Evolutionary conservation across 1,140 invertebrate genomes (phyloP).

Genomic region (Plectrocnemia conspersa): DNA sequence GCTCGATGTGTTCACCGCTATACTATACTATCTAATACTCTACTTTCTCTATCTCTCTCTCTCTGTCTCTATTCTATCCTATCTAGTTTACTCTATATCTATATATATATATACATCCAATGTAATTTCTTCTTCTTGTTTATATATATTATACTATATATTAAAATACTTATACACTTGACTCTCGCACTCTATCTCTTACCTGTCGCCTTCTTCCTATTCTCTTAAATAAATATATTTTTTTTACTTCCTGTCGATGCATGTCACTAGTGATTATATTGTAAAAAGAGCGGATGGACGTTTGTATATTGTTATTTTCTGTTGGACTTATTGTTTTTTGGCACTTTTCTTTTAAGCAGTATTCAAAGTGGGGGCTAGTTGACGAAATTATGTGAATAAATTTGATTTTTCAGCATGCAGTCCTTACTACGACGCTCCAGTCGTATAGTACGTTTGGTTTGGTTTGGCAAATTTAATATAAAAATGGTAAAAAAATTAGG

Average conservation of each 20-base stretch:
- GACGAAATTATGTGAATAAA: too few relatives aligned
- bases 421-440: too few relatives aligned
- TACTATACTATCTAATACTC: constrained; percentile 25
- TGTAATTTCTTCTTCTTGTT: constrained; percentile 42
- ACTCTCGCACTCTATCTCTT: constrained; percentile 27
- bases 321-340: too few relatives aligned
- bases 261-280: constrained; percentile 27
- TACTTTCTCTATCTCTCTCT: constrained; percentile 44
- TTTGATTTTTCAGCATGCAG: too few relatives aligned
- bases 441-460: too few relatives aligned
- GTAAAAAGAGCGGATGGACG: too few relatives aligned
- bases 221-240: constrained; percentile 11
- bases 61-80: constrained; percentile 49
- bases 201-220: constrained; percentile 34
- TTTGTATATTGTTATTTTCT: too few relatives aligned
- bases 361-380: too few relatives aligned
- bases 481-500: too few relatives aligned
- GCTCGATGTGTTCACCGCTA: constrained; percentile 31
- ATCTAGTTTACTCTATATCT: constrained; percentile 42
- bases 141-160: constrained; percentile 48
- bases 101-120: constrained; percentile 27
- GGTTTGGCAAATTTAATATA: too few relatives aligned
- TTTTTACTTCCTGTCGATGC: constrained; percentile 30
- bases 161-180: constrained; percentile 31
- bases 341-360: too few relatives aligned